Evolutionary conservation across 1,140 invertebrate genomes (phyloP).

Genomic region (Bombus superbus): DNA sequence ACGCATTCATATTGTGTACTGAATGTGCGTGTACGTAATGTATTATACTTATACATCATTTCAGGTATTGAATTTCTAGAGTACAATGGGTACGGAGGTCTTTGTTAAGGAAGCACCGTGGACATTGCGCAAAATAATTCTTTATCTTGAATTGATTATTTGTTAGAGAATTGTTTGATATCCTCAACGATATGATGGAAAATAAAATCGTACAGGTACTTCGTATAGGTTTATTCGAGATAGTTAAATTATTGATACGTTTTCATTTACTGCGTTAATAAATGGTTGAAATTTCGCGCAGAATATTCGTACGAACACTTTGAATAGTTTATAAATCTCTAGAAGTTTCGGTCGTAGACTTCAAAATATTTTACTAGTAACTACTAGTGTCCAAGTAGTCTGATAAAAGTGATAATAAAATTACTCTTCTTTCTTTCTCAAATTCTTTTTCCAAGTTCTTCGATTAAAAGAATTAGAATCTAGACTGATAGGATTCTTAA

Average conservation of each 20-base stretch:
- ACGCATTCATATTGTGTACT: constrained; percentile 24
- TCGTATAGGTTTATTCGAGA: no score
- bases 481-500: not conserved
- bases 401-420: no score
- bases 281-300: no score
- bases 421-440: no score
- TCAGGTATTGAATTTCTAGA: not conserved
- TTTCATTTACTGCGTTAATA: no score
- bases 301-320: no score
- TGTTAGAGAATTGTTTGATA: not conserved
- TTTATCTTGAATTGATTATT: not conserved
- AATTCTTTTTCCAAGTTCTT: not conserved
- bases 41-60: constrained; percentile 11
- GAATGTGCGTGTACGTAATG: not conserved
- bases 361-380: no score
- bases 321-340: no score
- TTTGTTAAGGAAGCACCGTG: not conserved
- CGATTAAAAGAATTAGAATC: not conserved
- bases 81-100: not conserved
- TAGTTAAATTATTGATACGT: no score
- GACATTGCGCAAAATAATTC: not conserved
- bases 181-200: not conserved
- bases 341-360: no score
- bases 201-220: no score
- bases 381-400: no score